Base-by-base conservation (phyloP, 1,140 invertebrate genomes). In the Leptoteleia sp. region DNA sequence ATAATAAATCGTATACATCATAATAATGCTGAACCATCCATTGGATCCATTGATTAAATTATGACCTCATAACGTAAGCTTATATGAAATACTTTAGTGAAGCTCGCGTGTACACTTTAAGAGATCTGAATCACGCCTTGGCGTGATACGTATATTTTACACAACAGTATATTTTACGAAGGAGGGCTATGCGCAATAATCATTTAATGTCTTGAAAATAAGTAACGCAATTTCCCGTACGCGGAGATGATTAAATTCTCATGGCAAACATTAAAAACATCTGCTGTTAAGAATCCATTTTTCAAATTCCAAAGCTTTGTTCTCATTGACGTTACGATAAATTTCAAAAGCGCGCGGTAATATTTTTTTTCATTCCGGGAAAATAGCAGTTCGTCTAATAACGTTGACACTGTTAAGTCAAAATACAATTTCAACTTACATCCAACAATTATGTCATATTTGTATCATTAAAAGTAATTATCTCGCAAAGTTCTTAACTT, bases 361-460 rank as follows among this genome's bases (percentile, higher is more conserved):
- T 52, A n/a, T 50, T 35, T 45, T n/a, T 5, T 25, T 11, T 33
- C 31, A 11, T 45, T 3, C 15, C 27, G 9, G 4, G 25, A 1
- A 29, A 47, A 47, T 22, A 35, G 40, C 27, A 47, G n/a, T 47
- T 50, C 45, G 25, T 29, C 8, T 35, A 65, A 43, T 29, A 42
- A 54, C 62, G 42, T 45, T 65, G 48, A 65, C 47, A 22, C 48
- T 27, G 12, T 64, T 42, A 43, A 65, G 29, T 33, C 38, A 19
- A 54, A 65, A 67, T 29, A 29, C 8, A 55, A 67, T 52, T 67
- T 54, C 37, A 55, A 67, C 48, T 67, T 55, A 67, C 40, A 67
- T 67, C 13, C 16, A 13, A 47, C 15, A 67, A 55, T 67, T 55
- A 22, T 15, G 31, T 29, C 40, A 35, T 52, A 61, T 71, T 71